A percentile compares a stretch with the other conserved stretches of the same genome.
phyloP scores from a whole-genome alignment of 2,888 invertebrate genomes.

The Octonoba sinensis region DNA sequence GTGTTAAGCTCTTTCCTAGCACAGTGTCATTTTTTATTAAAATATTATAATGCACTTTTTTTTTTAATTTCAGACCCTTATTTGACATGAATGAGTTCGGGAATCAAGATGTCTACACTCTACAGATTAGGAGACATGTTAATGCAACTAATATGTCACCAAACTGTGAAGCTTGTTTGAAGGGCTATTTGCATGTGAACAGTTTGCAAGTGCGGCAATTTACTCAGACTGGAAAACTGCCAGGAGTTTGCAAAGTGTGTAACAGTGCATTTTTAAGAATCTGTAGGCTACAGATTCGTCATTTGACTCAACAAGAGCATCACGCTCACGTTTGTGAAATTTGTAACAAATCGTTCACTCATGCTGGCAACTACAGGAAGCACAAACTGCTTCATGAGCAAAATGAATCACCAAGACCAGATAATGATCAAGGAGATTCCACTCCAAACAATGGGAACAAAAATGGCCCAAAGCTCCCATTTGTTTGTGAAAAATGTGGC shows the following conservation, averaged over 20 bases:
- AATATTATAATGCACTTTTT: not conserved
- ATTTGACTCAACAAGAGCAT: constrained; percentile 26
- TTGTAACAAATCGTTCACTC: constrained; percentile 46
- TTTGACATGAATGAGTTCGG: constrained; percentile 26
- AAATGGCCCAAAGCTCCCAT: constrained; percentile 23
- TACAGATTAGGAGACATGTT: constrained; percentile 45
- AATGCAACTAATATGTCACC: constrained; percentile 26
- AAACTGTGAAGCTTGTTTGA: constrained; percentile 48
- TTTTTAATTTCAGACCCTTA: not conserved
- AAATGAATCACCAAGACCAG: not conserved
- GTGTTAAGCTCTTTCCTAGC: too few species aligned
- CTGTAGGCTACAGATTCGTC: constrained; percentile 50
- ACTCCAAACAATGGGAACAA: not conserved
- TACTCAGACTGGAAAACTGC: constrained; percentile 48
- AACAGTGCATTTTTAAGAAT: constrained; percentile 44
- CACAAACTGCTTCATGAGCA: constrained; percentile 42
- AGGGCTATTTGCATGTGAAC: constrained; percentile 47
- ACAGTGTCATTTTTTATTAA: too few species aligned
- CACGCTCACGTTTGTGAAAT: constrained; percentile 34
- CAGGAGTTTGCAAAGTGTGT: constrained; percentile 48
- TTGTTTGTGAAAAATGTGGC: constrained; percentile 34
- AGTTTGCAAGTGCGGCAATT: constrained; percentile 52
- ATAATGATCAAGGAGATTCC: not conserved
- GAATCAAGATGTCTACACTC: constrained; percentile 51
- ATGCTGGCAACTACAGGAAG: constrained; percentile 54